These are phyloP conservation scores for Pegea sp. DNA, from an alignment of 23 tunicate species.

Conservation along the genomic window DNA sequence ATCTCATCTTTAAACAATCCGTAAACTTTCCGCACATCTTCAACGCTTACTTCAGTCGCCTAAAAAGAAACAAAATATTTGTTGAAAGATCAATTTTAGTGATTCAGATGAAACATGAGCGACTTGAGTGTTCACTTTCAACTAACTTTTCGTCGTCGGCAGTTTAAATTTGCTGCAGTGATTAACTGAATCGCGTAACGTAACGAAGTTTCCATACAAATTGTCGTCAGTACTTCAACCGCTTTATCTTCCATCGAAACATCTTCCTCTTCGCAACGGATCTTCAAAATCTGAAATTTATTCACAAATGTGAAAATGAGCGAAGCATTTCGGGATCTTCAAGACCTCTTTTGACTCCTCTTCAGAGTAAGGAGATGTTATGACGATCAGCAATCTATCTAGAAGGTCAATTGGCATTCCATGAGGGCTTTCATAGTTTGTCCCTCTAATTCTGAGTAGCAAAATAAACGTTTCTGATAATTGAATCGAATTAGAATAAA, in stretches of 20 bases:
- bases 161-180: conserved; percentile 60
- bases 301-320: no score
- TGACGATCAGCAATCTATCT: conserved; percentile 68
- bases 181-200: conserved; percentile 97
- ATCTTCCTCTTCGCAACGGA: conserved; percentile 88
- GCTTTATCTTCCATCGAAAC: conserved; percentile 93
- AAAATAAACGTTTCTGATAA: no score
- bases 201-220: conserved; percentile 84
- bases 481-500: background rate
- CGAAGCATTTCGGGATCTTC: no score
- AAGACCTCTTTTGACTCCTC: conserved; percentile 72
- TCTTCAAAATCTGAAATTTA: conserved; percentile 63
- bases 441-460: conserved; percentile 64
- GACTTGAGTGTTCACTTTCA: background rate
- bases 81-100: background rate
- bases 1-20: conserved; percentile 82
- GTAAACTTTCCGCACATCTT: conserved; percentile 74
- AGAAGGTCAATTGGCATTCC: conserved; percentile 85
- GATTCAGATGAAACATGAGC: background rate
- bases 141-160: conserved; percentile 53
- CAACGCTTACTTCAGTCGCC: conserved; percentile 78
- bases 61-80: background rate
- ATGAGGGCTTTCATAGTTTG: conserved; percentile 79
- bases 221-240: conserved; percentile 55
- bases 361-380: conserved; percentile 71